Evolutionary conservation across 2,888 invertebrate species (phyloP).

Genomic region (Galerucella nymphaeae): DNA sequence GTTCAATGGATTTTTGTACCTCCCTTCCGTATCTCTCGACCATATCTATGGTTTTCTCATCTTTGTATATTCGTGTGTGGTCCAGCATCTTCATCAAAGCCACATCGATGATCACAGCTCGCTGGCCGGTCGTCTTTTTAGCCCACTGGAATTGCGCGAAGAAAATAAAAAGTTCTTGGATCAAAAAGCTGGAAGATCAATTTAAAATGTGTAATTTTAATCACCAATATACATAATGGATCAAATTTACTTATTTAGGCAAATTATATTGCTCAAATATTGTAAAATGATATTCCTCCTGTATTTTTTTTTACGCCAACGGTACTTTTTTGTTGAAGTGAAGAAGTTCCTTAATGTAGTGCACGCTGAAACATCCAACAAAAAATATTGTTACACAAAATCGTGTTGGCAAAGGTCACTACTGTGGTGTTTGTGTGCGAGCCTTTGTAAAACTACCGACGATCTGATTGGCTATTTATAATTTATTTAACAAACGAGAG

Average conservation of each 20-base stretch:
- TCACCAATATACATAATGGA: no score
- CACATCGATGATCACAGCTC: constrained; percentile 11
- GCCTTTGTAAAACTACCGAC: constrained; percentile 18
- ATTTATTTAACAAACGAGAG: constrained; percentile 29
- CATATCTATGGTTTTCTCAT: constrained; percentile 5
- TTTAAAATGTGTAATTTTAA: no score
- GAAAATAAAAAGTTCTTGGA: background rate
- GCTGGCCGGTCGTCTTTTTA: background rate
- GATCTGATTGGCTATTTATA: constrained; percentile 33
- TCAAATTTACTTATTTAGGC: no score
- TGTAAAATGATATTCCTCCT: background rate
- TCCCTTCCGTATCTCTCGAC: constrained; percentile 9
- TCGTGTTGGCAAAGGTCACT: constrained; percentile 25
- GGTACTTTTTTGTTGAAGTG: background rate
- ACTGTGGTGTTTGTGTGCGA: background rate
- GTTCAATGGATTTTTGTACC: constrained; percentile 13
- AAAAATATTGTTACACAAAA: constrained; percentile 16
- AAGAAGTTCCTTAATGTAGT: background rate
- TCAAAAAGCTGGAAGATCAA: no score
- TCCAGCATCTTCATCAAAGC: constrained; percentile 17
- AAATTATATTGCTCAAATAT: no score
- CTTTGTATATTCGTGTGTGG: constrained; percentile 19
- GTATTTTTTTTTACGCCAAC: background rate
- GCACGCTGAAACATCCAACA: background rate
- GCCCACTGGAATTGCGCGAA: background rate